Evolutionary conservation across 2,797 vertebrate genomes (phyloP), one percentile per base, ranked within the genome.

Genomic region (Anabacerthia variegaticeps): DNA sequence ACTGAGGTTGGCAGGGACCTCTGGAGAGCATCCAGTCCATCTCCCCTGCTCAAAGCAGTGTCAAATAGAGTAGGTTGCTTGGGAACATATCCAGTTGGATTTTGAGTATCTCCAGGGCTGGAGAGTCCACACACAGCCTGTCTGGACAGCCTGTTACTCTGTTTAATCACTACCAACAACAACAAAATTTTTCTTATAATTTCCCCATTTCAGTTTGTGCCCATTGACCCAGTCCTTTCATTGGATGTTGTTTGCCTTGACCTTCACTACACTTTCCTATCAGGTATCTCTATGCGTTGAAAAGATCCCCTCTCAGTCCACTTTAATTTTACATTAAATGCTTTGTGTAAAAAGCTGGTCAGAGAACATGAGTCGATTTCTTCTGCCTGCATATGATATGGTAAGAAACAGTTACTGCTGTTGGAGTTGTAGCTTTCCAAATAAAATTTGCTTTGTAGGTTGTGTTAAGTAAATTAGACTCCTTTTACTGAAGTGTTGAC

Each of bases 301-400:
- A 73, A 44, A 76, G 71, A 49, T 68, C 5, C 8, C 16, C 26
- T 4, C 19, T 87, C n/a, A 62, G 46, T 59, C 46, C 75, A 5
- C 34, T 75, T 66, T 17, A 87, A 73, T 61, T 81, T 61, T 58
- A 43, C 37, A 52, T 84, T 46, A 88, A 90, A 90, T 46, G 48
- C 34, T 69, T 67, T 21, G 16, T 86, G 10, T 88, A 44, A 61
- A 88, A 78, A 72, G 32, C 34, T 73, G 10, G 14, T 54, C 5
- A 11, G 22, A 63, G 30, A 52, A 24, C 22, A 4, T 2, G 6
- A 68, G 39, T 72, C 0, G 0, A 3, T 82, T 37, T 63, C 27
- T 92, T 71, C 81, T 27, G 9, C 23, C 41, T 69, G 10, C 19
- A 20, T 84, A 4, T 65, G 54, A n/a, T 15, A 2, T 22, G 14